phyloP scores from a whole-genome alignment of 2,888 invertebrate species.

The Gortyna flavago region DNA sequence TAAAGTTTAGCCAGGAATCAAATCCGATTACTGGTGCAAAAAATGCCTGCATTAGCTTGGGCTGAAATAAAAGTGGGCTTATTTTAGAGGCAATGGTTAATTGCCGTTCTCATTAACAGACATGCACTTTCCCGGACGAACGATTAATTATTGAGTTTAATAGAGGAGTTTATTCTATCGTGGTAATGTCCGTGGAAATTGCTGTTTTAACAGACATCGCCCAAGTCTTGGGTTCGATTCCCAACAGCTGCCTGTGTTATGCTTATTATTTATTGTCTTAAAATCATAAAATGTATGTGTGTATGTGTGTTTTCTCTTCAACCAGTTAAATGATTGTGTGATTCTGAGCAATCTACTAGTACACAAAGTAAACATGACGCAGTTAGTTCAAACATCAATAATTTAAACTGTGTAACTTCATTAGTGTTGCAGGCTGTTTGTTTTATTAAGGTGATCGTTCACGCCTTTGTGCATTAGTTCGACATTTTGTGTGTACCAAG shows the following conservation, averaged over 20 bases:
- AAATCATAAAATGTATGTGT: neutral
- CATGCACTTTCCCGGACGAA: neutral
- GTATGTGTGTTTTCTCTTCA: neutral
- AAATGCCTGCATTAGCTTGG: neutral
- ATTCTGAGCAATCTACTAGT: neutral
- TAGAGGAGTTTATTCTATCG: neutral
- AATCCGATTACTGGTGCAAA: neutral
- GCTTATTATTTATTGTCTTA: neutral
- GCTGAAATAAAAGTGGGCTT: neutral
- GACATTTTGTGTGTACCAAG: slow-evolving; percentile 17
- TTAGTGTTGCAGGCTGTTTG: slow-evolving; percentile 25
- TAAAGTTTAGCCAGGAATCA: neutral
- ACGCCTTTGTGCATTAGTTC: slow-evolving; percentile 29
- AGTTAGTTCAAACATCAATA: neutral
- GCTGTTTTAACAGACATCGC: no score
- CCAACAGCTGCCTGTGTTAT: neutral
- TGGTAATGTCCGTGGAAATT: neutral
- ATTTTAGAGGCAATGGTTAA: neutral
- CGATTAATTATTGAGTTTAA: neutral
- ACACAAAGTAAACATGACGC: slow-evolving; percentile 6
- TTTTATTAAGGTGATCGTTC: slow-evolving; percentile 28
- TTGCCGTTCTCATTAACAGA: neutral
- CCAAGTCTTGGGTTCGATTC: neutral
- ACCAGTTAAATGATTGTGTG: neutral
- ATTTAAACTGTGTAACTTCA: slow-evolving; percentile 35